phyloP scores from a whole-genome alignment of 2,888 invertebrate genomes.

The Camponotus fellah region DNA sequence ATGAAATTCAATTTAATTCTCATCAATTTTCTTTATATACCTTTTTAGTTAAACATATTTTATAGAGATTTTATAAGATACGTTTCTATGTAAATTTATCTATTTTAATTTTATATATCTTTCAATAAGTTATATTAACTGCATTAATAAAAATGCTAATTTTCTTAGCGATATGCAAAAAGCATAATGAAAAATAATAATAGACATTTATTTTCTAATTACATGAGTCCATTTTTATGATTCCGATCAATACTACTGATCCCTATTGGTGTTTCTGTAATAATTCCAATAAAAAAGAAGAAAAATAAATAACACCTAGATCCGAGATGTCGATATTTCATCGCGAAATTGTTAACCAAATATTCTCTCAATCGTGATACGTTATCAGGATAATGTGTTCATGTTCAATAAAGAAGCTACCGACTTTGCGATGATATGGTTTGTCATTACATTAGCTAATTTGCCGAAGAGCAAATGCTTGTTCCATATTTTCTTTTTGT shows the following conservation, averaged over 20 bases:
- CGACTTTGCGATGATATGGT: not conserved
- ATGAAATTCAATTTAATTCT: too few relatives aligned
- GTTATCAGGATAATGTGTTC: not conserved
- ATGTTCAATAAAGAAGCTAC: constrained; percentile 22
- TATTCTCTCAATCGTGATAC: not conserved
- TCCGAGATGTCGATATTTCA: not conserved
- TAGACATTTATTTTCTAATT: not conserved
- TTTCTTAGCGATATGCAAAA: not conserved
- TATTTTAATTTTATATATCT: not conserved
- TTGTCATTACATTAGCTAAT: constrained; percentile 10
- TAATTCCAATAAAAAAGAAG: constrained; percentile 5
- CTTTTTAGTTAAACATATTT: not conserved
- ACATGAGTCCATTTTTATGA: not conserved
- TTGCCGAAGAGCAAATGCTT: not conserved
- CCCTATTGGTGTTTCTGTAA: not conserved
- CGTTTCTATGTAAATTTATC: not conserved
- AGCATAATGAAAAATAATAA: not conserved
- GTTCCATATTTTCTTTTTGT: not conserved
- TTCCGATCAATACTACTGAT: not conserved
- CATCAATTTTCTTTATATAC: not conserved
- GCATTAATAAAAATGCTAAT: not conserved
- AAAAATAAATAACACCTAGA: not conserved
- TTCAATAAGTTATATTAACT: not conserved
- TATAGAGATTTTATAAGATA: not conserved
- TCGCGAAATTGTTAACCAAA: constrained; percentile 34